Conservation (phyloP, 1,140 invertebrate genomes). For the Megalonaias nervosa region DNA sequence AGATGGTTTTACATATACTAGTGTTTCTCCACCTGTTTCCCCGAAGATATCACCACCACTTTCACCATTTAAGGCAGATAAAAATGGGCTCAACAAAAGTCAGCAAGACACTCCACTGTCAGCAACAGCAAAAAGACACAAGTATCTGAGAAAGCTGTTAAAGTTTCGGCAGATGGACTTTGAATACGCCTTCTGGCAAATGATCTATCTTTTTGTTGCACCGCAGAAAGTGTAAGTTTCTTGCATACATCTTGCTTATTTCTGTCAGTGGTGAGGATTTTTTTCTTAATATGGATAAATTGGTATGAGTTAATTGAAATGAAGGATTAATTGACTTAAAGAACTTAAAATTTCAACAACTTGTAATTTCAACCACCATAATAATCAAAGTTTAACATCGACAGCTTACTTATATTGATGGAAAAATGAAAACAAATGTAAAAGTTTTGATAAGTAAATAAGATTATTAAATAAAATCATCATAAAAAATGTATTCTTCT, state of each 20-base stretch:
- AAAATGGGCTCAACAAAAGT: constrained; percentile 28
- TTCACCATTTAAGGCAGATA: constrained; percentile 41
- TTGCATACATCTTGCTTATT: constrained; percentile 21
- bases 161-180: constrained; percentile 99
- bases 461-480: too few relatives aligned
- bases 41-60: constrained; percentile 36
- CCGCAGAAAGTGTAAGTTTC: constrained; percentile 92
- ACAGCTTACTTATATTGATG: too few relatives aligned
- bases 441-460: too few relatives aligned
- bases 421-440: too few relatives aligned
- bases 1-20: constrained; percentile 49
- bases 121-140: constrained; percentile 92
- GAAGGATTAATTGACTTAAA: too few relatives aligned
- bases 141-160: constrained; percentile 91
- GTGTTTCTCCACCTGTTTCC: constrained; percentile 55
- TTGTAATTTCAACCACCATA: too few relatives aligned
- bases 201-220: constrained; percentile 94
- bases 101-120: constrained; percentile 56
- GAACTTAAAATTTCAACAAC: too few relatives aligned
- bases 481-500: too few relatives aligned
- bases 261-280: too few relatives aligned
- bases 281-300: too few relatives aligned
- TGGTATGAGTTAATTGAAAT: too few relatives aligned
- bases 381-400: too few relatives aligned
- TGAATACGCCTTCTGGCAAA: constrained; percentile 99